Conservation (phyloP, 2,888 invertebrate genomes). For the Augochlorella aurata region DNA sequence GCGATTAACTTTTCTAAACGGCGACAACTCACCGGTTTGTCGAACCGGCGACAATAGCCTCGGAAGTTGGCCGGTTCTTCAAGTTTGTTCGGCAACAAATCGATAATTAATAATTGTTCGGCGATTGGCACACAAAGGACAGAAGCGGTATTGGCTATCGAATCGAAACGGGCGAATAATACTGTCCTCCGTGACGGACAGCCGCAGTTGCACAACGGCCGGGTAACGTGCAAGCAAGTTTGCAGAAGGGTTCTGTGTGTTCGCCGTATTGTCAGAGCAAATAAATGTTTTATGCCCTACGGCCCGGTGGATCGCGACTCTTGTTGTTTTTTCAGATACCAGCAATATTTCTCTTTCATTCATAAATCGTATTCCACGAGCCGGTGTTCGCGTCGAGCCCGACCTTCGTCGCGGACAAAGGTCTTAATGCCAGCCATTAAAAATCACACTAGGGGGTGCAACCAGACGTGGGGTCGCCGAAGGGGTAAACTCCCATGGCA, state of each 20-base stretch:
- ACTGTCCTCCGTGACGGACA: constrained; percentile 55
- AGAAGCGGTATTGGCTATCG: constrained; percentile 18
- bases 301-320: constrained; percentile 39
- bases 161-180: constrained; percentile 38
- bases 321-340: constrained; percentile 44
- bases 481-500: constrained; percentile 53
- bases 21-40: background rate
- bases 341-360: constrained; percentile 50
- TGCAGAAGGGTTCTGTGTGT: constrained; percentile 50
- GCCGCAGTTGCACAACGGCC: constrained; percentile 28
- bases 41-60: background rate
- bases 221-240: constrained; percentile 50
- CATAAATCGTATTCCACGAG: constrained; percentile 59
- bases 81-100: constrained; percentile 10
- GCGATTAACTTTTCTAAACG: background rate
- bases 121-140: constrained; percentile 19
- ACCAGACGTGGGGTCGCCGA: constrained; percentile 61
- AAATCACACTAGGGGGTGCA: constrained; percentile 62
- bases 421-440: constrained; percentile 63
- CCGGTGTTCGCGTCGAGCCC: constrained; percentile 44
- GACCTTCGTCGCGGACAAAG: constrained; percentile 53
- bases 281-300: constrained; percentile 51
- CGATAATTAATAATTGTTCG: constrained; percentile 24
- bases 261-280: constrained; percentile 57
- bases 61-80: background rate